Evolutionary conservation across 1,140 invertebrate genomes (phyloP), one percentile per base, ranked within the genome.

Genomic region (Eupristina koningsbergeri): DNA sequence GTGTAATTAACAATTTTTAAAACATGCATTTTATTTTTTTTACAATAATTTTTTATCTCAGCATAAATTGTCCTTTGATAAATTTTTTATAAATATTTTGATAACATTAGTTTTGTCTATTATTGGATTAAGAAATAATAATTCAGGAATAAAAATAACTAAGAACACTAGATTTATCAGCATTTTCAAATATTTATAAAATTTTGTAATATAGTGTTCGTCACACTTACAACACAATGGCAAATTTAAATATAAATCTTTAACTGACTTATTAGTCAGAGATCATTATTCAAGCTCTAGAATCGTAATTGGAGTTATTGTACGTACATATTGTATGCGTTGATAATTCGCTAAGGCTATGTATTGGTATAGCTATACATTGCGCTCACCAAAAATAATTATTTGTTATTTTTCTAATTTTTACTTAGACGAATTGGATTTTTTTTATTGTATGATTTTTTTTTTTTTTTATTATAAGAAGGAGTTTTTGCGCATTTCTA

Each of bases 241-340:
- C 41, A 50, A 79, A 79, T 79, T 79, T 64, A 67, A 79, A 79
- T 80, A 73, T 71, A 11, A 80, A 58, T 73, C 47, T 39, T 80
- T 26, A 69, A 74, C 71, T 41, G 53, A 61, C 47, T 73, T 63
- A 64, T 45, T 74, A 82, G 80, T 64, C 73, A 82, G 73, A 61
- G 9, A 41, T 69, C 45, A 73, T 84, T 74, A 19, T 84, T 58
- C 34, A 84, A 84, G 76, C 82, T 84, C 76, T 84, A 84, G 26
- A 78, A 83, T 83, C 58, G 22, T 79, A 73, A 80, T 75, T 80
- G 83, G 58, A 84, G 69, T 84, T 84, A 84, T 80, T 84, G 83
- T 84, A 80, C 83, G 77, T 75, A 84, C 64, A 84, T 84, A 84
- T 84, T 80, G 77, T 80, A 80, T 80, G 83, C 83, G 53, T 80